A percentile compares a stretch with the other conserved stretches of the same genome.
phyloP scores from a whole-genome alignment of 2,113 vertebrate genomes.

The Uropsilus gracilis region DNA sequence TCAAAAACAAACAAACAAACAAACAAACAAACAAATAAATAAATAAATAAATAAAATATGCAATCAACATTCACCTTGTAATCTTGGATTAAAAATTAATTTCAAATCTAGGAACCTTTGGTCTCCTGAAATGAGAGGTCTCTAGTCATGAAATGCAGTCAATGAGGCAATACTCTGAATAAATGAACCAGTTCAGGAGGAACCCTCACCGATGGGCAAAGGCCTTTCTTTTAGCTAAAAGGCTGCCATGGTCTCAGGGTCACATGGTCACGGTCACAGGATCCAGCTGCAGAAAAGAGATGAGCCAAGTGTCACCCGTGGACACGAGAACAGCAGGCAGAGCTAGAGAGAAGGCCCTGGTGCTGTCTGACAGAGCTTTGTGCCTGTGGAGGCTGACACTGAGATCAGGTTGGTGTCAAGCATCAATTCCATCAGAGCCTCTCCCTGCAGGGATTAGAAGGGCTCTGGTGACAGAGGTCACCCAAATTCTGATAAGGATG shows the following conservation, averaged over 20 bases:
- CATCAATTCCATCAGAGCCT: background rate
- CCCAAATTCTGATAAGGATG: no score
- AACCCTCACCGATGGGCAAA: background rate
- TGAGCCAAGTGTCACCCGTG: background rate
- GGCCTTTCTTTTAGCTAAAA: background rate
- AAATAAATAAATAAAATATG: no score
- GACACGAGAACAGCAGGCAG: background rate
- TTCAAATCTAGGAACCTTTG: constrained; percentile 1
- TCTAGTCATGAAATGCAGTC: background rate
- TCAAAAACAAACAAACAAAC: no score
- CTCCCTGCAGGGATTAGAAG: background rate
- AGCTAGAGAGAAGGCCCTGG: background rate
- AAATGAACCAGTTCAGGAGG: background rate
- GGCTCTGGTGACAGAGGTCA: no score
- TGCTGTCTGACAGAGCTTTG: background rate
- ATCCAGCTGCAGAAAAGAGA: background rate
- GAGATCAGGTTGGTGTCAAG: fast-evolving
- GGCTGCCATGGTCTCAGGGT: fast-evolving
- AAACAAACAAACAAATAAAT: no score
- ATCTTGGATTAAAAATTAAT: background rate
- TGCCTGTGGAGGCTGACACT: background rate
- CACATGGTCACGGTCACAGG: fast-evolving
- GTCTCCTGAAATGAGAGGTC: background rate
- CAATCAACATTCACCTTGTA: background rate
- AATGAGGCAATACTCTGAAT: background rate